Base-by-base conservation (phyloP, 1,140 invertebrate genomes). In the Pemphigus obesinymphae region DNA sequence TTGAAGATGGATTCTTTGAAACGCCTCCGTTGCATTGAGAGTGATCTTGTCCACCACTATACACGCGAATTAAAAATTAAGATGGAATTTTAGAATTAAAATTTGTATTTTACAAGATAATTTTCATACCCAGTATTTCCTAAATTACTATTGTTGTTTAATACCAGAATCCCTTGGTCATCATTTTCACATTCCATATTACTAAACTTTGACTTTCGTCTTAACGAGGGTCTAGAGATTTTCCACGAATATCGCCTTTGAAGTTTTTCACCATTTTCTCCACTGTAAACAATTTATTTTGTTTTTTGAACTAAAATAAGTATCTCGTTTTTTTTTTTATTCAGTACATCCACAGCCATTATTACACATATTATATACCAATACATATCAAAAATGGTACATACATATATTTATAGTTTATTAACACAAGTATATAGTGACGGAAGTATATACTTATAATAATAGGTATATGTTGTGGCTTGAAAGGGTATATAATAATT, bases 181-280 rank as follows among this genome's bases (percentile, higher is more conserved):
- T 88, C 89, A 7, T 88, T 88, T 37, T 86, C 86, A 68, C 87
- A 89, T 11, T 83, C 80, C 20, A 1, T 40, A 6, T 75, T 82
- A 1, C 89, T 90, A 6, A 88, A 89, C 34, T 89, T 89, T 82
- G 89, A 87, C 88, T 85, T 91, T 88, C 89, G 88, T 45, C 89
- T 88, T 8, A 93, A 86, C 78, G 92, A 93, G 1, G 92, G 90
- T 82, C 90, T 87, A 1, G 91, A 90, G 68, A 92, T 85, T 82
- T 92, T 90, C 92, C 92, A 93, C 40, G 92, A 92, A 84, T 91
- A 92, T 11, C 90, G 90, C 58, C 91, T 87, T 84, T 91, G 91
- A 43, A 92, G 90, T 84, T 89, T 89, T 86, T 26, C 50, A 20
- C 55, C 55, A 43, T 58, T 61, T 58, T 66, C 82, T 17, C 53